Evolutionary conservation across 1,140 invertebrate genomes (phyloP).

Genomic region (Aphaenogaster ashmeadi): DNA sequence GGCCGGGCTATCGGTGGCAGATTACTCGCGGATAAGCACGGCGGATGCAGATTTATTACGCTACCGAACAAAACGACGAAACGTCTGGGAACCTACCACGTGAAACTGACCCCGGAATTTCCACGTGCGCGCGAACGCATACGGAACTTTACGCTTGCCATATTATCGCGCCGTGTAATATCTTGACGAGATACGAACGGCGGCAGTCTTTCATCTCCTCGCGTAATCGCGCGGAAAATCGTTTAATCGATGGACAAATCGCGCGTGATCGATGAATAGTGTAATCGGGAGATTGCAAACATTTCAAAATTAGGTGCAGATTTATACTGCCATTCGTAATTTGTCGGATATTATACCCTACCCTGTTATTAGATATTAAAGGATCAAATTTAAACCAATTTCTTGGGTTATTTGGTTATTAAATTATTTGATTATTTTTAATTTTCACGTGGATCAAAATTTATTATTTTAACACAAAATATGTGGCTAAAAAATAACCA

Average conservation of each 20-base stretch:
- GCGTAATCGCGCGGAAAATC: slow-evolving; percentile 7
- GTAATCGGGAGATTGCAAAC: neutral
- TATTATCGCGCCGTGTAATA: slow-evolving; percentile 16
- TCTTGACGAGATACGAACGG: neutral
- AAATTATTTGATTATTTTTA: too few species aligned
- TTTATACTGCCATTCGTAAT: neutral
- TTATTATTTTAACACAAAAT: too few species aligned
- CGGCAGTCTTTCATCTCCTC: slow-evolving; percentile 47
- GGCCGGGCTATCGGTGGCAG: slow-evolving; percentile 61
- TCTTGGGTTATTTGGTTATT: too few species aligned
- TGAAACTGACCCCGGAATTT: slow-evolving; percentile 59
- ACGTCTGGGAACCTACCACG: slow-evolving; percentile 40
- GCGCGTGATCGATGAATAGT: neutral
- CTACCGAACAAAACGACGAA: slow-evolving; percentile 43
- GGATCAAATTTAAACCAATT: too few species aligned
- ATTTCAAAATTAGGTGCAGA: neutral
- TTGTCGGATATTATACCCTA: neutral
- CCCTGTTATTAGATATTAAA: too few species aligned
- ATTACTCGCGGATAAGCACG: slow-evolving; percentile 60
- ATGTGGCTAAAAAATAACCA: too few species aligned
- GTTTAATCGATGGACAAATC: slow-evolving; percentile 18
- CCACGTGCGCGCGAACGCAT: slow-evolving; percentile 38
- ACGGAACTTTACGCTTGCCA: neutral
- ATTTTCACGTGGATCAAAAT: too few species aligned
- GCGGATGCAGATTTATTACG: slow-evolving; percentile 58